Evolutionary conservation across 23 tunicate genomes (phyloP).

Genomic region (Trididemnum nubilum): DNA sequence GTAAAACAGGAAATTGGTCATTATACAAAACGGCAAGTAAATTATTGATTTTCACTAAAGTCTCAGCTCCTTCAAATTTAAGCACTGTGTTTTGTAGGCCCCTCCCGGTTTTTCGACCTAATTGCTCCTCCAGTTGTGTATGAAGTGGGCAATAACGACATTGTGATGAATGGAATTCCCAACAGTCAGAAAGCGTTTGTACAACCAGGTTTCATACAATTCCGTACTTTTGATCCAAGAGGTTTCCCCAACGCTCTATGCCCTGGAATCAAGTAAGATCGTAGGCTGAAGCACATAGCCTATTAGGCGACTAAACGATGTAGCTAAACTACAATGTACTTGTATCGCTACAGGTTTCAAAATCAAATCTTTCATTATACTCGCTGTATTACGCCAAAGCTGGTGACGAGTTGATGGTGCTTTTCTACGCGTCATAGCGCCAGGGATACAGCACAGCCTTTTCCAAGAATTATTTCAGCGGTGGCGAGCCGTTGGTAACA

Average conservation of each 20-base stretch:
- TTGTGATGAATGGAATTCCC: slow-evolving; percentile 30
- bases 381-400: no score
- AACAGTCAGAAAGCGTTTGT: neutral
- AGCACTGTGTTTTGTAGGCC: slow-evolving; percentile 27
- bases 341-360: neutral
- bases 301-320: no score
- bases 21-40: no score
- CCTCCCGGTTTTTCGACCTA: slow-evolving; percentile 13
- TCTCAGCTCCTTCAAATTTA: no score
- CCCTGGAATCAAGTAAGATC: slow-evolving; percentile 39
- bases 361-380: no score
- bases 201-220: slow-evolving; percentile 40
- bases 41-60: no score
- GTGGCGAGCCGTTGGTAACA: no score
- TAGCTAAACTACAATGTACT: neutral
- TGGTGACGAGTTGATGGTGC: no score
- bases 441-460: no score
- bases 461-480: no score
- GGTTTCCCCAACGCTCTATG: slow-evolving; percentile 52
- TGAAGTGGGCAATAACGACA: slow-evolving; percentile 9
- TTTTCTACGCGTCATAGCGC: no score
- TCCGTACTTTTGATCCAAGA: slow-evolving; percentile 34
- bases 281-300: neutral
- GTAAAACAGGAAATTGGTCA: no score
- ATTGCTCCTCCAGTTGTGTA: slow-evolving; percentile 33